Base-by-base conservation (phyloP, 2,797 vertebrate species). In the Distichodus sexfasciatus region DNA sequence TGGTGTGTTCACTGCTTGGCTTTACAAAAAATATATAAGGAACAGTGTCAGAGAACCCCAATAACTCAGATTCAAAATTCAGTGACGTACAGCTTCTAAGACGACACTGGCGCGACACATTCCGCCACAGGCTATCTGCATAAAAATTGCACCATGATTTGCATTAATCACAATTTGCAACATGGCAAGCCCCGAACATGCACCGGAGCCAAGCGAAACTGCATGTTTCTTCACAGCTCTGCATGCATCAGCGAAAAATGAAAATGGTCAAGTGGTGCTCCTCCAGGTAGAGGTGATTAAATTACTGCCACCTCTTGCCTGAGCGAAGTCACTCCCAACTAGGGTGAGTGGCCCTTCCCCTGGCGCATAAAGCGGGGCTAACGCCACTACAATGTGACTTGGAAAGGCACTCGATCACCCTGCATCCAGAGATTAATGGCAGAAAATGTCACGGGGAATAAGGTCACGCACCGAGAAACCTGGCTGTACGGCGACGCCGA, bases 371-470 rank as follows among this genome's bases (percentile, higher is more conserved):
- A 87, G 82, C 48, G 46, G 78, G 77, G 82, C n/a, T 51, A 80
- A 84, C 86, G 85, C 23, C 71, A 82, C 79, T 80, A 82, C 81
- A 85, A 79, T 79, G 82, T 82, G 84, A 82, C 83, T 81, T 75
- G 69, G 78, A 87, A 79, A 80, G 83, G 77, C 71, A 83, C 85
- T 90, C 85, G 79, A 85, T 89, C 87, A 86, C 82, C 76, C 51
- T 74, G 80, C 24, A 79, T 85, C 83, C 69, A 82, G 75, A 90
- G 87, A 90, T 90, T 90, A 89, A 90, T 89, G 87, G 82, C 84
- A 80, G 81, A 83, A 91, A 91, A 90, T 90, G 87, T 89, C 87
- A 88, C 80, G 53, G 85, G 83, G 86, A 89, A 90, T 89, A 91
- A 89, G 89, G 88, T 89, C 87, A 83, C 12, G 76, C 79, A 63